Conservation (phyloP, 2,888 invertebrate species). For the Gortyna flavago region DNA sequence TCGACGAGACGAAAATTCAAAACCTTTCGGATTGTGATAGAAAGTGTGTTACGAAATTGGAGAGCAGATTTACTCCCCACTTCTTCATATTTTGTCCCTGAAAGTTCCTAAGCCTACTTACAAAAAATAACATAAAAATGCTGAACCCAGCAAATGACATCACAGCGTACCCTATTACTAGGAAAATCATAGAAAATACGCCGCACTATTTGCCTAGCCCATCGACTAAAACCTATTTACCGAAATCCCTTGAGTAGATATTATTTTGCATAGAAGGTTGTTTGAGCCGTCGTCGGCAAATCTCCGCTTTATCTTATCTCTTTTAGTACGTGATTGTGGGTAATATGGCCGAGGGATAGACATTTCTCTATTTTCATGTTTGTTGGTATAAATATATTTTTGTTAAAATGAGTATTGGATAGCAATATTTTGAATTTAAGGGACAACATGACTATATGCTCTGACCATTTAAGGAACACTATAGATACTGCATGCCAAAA, state of each 20-base stretch:
- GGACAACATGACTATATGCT: neutral
- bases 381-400: constrained; percentile 15
- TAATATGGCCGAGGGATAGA: constrained; percentile 43
- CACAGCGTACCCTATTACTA: constrained; percentile 2
- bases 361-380: constrained; percentile 40
- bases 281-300: constrained; percentile 60
- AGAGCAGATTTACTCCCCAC: neutral
- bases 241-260: constrained; percentile 62
- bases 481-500: too few species aligned
- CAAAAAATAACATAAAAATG: constrained; percentile 4
- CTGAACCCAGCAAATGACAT: constrained; percentile 2
- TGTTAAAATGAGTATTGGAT: neutral
- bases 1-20: neutral
- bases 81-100: neutral
- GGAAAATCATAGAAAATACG: constrained; percentile 40
- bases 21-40: neutral
- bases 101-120: neutral
- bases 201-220: constrained; percentile 50
- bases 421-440: constrained; percentile 2
- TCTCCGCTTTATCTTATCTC: constrained; percentile 62
- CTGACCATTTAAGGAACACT: too few species aligned
- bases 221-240: constrained; percentile 64
- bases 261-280: constrained; percentile 68
- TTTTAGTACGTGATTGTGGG: constrained; percentile 62
- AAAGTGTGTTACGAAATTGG: neutral